phyloP scores from a whole-genome alignment of 2,113 vertebrate genomes.

The Emberiza fucata region DNA sequence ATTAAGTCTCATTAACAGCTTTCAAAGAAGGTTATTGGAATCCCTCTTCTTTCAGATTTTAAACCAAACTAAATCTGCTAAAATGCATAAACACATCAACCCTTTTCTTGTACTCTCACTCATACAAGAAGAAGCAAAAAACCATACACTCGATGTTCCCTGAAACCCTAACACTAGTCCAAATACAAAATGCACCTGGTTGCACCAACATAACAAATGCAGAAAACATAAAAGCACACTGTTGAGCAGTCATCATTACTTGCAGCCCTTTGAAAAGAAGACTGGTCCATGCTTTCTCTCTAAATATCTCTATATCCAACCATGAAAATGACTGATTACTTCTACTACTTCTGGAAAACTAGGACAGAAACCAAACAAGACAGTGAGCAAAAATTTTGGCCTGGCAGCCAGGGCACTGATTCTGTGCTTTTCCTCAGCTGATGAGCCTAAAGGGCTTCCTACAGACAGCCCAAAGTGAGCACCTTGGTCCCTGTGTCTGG shows the following conservation, averaged over 20 bases:
- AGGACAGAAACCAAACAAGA: background rate
- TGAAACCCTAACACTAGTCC: background rate
- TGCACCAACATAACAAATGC: background rate
- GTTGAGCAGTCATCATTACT: background rate
- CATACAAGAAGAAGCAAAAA: background rate
- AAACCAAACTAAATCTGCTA: background rate
- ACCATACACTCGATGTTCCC: background rate
- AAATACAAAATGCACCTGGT: background rate
- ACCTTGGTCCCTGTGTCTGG: background rate
- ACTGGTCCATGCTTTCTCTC: background rate
- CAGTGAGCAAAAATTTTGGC: background rate
- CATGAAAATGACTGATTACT: background rate
- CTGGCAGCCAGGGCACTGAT: background rate
- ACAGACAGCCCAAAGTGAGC: background rate
- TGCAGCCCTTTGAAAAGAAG: background rate
- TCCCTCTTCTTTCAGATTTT: background rate
- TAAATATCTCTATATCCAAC: background rate
- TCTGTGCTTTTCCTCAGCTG: background rate
- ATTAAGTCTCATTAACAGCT: background rate
- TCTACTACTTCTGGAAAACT: background rate
- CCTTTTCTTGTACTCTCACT: background rate
- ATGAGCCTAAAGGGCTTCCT: background rate
- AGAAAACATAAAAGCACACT: background rate
- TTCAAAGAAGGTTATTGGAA: background rate
- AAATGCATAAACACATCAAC: background rate